Evolutionary conservation across 2,113 vertebrate species (phyloP).

Genomic region (Fulica atra): DNA sequence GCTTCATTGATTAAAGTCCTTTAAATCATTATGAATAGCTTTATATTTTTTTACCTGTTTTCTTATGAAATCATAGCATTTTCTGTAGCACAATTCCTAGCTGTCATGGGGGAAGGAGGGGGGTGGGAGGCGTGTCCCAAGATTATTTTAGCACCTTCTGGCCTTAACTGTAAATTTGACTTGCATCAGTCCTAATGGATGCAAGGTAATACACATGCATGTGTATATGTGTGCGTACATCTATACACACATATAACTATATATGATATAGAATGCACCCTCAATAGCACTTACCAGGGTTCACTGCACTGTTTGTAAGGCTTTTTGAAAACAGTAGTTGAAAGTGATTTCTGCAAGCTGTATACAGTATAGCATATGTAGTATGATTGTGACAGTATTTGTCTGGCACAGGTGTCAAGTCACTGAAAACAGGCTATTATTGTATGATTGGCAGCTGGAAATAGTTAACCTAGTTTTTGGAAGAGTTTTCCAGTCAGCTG

Average conservation of each 20-base stretch:
- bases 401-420: slow-evolving; percentile 7
- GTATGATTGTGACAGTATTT: neutral
- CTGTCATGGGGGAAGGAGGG: neutral
- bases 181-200: slow-evolving; percentile 3
- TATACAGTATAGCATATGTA: neutral
- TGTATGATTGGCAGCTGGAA: neutral
- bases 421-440: neutral
- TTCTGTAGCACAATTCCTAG: neutral
- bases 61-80: neutral
- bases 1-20: neutral
- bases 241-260: neutral
- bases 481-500: neutral
- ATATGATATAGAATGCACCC: neutral
- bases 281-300: neutral
- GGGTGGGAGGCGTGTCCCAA: neutral
- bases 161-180: slow-evolving; percentile 38
- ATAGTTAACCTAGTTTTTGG: neutral
- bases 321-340: neutral
- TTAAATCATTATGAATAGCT: neutral
- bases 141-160: slow-evolving; percentile 42
- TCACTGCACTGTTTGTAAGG: slow-evolving; percentile 6
- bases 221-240: neutral
- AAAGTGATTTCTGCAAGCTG: slow-evolving; percentile 57
- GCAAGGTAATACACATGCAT: neutral
- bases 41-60: neutral